Evolutionary conservation across 2,113 vertebrate species (phyloP), one percentile per base, ranked within the genome.

Genomic region (Protobothrops mucrosquamatus): DNA sequence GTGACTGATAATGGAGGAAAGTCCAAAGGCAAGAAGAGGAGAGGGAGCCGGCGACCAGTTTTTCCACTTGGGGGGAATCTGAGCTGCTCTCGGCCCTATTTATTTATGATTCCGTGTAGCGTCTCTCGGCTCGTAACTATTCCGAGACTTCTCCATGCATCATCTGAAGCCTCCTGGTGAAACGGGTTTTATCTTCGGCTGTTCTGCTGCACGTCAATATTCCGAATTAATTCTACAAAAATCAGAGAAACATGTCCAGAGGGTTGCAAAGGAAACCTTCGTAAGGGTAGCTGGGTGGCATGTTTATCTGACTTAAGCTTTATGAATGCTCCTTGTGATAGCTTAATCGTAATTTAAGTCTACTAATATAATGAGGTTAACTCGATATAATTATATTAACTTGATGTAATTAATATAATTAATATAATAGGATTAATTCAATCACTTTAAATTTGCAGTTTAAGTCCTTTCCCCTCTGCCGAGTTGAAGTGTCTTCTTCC

Each of bases 171-270:
- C 34, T 39, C n/a, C 6, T 81, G 34, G 6, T 2, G 34, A 22
- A 81, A 34, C 34, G 69, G 69, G 64, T 7, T 15, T 46, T 9
- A 64, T 61, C 0, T 0, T 0, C 2, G 0, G 23, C 26, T n/a
- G 23, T 2, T 0, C 11, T 74, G 39, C 24, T 29, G 14, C 5
- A 12, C 23, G 11, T 12, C 4, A 2, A 0, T 39, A 61, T 43
- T 46, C 23, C 4, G 89, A 89, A 29, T 43, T 29, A 9, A 61
- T 89, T 64, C 57, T 15, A 20, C 8, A 34, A 46, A 89, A 61
- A 29, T 61, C 23, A 29, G 12, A 29, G 24, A 43, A 48, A 89
- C 23, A 18, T 8, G 43, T 18, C 56, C 6, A 39, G 34, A 39
- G 69, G 69, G 18, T 81, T 81, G 69, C 69, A 81, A 81, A 81